Percentiles rank a stretch among this genome's conserved stretches.
These are phyloP conservation scores for Pteropus alecto DNA, from an alignment of 2,113 vertebrate species.

Conservation along the genomic window DNA sequence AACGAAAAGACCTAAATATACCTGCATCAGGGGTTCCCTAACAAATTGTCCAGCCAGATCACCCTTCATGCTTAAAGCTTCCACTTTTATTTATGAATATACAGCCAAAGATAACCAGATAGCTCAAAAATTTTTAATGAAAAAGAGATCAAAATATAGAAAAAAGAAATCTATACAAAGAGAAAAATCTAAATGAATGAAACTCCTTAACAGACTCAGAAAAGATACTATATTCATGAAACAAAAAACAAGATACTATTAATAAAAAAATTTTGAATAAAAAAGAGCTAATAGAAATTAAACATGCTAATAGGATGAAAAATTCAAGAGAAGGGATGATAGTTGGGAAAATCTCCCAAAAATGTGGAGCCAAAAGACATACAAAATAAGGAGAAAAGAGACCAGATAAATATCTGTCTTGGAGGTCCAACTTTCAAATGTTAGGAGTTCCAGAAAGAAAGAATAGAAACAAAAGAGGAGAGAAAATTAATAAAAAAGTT, in stretches of 20 bases:
- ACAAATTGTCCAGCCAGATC: background rate
- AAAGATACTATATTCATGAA: background rate
- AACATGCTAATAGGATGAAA: background rate
- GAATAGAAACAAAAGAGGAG: background rate
- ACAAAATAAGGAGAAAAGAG: background rate
- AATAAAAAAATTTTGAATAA: background rate
- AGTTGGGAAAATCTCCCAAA: background rate
- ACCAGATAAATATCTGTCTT: background rate
- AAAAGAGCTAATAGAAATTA: slow-evolving; percentile 32
- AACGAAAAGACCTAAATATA: background rate
- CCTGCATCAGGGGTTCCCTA: background rate
- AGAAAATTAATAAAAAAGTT: slow-evolving; percentile 8
- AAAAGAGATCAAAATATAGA: slow-evolving; percentile 11
- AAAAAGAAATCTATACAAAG: background rate
- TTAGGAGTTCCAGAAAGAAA: background rate
- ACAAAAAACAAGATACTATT: slow-evolving; percentile 23
- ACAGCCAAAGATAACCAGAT: background rate
- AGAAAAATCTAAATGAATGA: background rate
- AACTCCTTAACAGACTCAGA: background rate
- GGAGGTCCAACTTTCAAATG: background rate
- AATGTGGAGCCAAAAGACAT: background rate
- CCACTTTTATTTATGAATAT: background rate
- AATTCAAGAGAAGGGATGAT: background rate
- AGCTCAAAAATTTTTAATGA: slow-evolving; percentile 3
- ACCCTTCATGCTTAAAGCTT: background rate